Evolutionary conservation across 2,888 invertebrate species (phyloP).

Genomic region (Lissonota sp.): DNA sequence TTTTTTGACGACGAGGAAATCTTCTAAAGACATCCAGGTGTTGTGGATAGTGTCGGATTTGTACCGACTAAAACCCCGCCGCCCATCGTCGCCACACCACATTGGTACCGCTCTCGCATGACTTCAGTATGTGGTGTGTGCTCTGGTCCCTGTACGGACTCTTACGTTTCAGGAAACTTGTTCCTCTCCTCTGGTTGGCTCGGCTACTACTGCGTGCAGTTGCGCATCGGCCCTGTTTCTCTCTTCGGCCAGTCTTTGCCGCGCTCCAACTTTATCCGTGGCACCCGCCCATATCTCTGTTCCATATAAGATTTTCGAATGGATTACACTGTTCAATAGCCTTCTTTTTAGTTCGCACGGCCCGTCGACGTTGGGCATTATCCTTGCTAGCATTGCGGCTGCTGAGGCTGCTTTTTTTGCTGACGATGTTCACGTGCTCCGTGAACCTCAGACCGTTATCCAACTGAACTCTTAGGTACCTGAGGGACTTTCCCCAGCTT

Average conservation of each 20-base stretch:
- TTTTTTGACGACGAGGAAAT: no score
- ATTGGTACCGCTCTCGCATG: no score
- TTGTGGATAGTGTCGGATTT: no score
- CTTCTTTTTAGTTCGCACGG: slow-evolving; percentile 44
- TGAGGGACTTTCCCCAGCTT: slow-evolving; percentile 9
- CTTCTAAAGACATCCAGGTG: no score
- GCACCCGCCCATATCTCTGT: slow-evolving; percentile 55
- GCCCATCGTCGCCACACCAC: no score
- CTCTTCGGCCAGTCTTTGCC: slow-evolving; percentile 7
- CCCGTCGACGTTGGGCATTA: slow-evolving; percentile 64
- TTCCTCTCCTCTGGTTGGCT: no score
- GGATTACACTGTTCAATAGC: slow-evolving; percentile 44
- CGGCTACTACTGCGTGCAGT: no score
- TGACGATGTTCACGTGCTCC: slow-evolving; percentile 1
- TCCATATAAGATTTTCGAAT: slow-evolving; percentile 55
- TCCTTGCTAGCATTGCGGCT: slow-evolving; percentile 40
- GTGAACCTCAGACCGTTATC: slow-evolving; percentile 20
- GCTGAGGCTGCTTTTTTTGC: slow-evolving; percentile 33
- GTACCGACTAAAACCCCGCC: no score
- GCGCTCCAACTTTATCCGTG: slow-evolving; percentile 4
- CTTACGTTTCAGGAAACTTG: no score
- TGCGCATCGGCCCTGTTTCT: no score
- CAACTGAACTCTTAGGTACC: slow-evolving; percentile 34
- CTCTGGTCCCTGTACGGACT: no score
- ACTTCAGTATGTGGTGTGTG: no score